Conservation (phyloP, 2,888 invertebrate genomes). For the Mesopsocus fuscifrons region DNA sequence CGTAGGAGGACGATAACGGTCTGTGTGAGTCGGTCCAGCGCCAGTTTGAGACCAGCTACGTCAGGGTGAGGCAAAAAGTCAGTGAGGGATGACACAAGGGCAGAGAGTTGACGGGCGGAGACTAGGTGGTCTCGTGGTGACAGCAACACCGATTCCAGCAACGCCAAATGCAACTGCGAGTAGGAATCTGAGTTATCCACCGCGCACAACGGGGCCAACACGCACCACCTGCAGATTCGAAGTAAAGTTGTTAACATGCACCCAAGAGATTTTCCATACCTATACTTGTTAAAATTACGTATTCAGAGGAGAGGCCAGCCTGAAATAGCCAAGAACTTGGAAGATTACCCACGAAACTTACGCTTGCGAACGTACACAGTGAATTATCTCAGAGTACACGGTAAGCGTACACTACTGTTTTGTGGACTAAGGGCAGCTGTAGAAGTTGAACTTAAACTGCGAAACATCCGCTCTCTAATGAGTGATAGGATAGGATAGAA, state of each 20-base stretch:
- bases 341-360: too few relatives aligned
- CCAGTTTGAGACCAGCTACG: constrained; percentile 26
- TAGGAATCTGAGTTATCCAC: constrained; percentile 27
- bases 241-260: constrained; percentile 18
- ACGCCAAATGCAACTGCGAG: constrained; percentile 43
- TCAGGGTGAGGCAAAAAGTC: constrained; percentile 23
- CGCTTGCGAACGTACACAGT: too few relatives aligned
- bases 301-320: too few relatives aligned
- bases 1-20: constrained; percentile 63
- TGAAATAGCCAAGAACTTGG: too few relatives aligned
- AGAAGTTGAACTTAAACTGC: too few relatives aligned
- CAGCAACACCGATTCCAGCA: constrained; percentile 40
- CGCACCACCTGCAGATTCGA: constrained; percentile 38
- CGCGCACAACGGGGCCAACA: constrained; percentile 41
- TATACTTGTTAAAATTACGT: too few relatives aligned
- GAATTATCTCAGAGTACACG: too few relatives aligned
- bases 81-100: constrained; percentile 30
- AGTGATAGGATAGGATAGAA: too few relatives aligned
- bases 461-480: too few relatives aligned
- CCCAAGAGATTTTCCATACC: too few relatives aligned
- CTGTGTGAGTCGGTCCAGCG: constrained; percentile 63
- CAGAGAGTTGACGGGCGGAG: constrained; percentile 39
- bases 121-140: constrained; percentile 37
- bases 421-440: too few relatives aligned
- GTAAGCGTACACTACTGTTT: too few relatives aligned